Evolutionary conservation across 2,888 invertebrate species (phyloP), one percentile per base, ranked within the genome.

Genomic region (Cryptocephalus primarius): DNA sequence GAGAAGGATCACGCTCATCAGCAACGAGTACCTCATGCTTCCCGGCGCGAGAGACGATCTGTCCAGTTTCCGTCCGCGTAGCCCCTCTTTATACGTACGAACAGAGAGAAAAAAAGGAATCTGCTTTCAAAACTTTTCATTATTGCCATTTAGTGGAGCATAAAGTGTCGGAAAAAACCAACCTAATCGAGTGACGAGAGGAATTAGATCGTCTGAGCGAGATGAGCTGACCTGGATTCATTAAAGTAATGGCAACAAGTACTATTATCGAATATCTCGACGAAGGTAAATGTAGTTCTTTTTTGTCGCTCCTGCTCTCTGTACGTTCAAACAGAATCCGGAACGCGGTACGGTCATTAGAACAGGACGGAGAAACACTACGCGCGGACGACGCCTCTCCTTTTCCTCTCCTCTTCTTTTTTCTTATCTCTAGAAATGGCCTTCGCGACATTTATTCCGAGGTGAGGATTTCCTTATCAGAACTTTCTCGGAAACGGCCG

Each of bases 141-240:
- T 52, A 65, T 62, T 55, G 59, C 58, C 54, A 64, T 63, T 69
- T 68, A 69, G 68, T 70, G 69, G 69, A 70, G 70, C 70, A 68
- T 61, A 67, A 64, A 66, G 63, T 61, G 60, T 53, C 56, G 50
- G 54, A 54, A 62, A 62, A 53, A 33, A 52, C 56, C 22, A 22
- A 22, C 22, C 22, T 22, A 63, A 62, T 60, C 60, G 54, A 59
- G 51, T 58, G 63, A 60, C 61, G 60, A 61, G 58, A 62, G 59
- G 57, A 51, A 48, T 51, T 54, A 50, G 55, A 48, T 48, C 50
- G 50, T n/a, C 36, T 11, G 36, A 22, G 49, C 53, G 55, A 58
- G 61, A 62, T 53, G 50, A 48, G 46, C 33, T 52, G 54, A 64
- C 63, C 64, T 58, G 59, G 36, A 11, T 36, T 36, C 12, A 53